Evolutionary conservation across 23 tunicate genomes (phyloP), one percentile per base, ranked within the genome.

Genomic region (Corella eumyota): DNA sequence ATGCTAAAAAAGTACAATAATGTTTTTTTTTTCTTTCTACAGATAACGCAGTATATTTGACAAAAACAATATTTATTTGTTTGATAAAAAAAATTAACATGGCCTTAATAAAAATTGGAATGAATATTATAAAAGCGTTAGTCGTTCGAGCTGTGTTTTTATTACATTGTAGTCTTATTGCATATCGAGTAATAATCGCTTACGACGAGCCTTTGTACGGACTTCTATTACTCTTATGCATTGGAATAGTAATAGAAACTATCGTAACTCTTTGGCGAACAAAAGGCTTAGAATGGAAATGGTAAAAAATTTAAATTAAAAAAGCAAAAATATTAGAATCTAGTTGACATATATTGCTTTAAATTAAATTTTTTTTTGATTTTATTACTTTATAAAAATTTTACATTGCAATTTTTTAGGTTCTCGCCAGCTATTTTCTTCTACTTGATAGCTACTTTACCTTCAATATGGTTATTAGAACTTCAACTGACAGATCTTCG

Each of bases 381-480:
- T 9, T 11, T 9, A 40, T 40, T 9, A 40, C 48, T 11, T 9
- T 40, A 40, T 9, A 15, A 9, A 40, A 40, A 40, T 40, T 11
- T 40, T 40, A 11, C 48, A 40, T 40, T 40, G n/a, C n/a, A n/a
- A n/a, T n/a, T n/a, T n/a, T n/a, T n/a, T 68, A 84, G 94, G 83
- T 84, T 84, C 64, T 84, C 94, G 32, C 83, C 94, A 7, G 77
- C 77, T 21, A 84, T 84, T n/a, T 84, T 84, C 36, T 84, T 53
- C 59, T 84, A 75, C 56, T 30, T 84, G 35, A 50, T 69, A 6
- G 59, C 94, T 7, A 67, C 94, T 35, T 38, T 84, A 3, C 94
- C 94, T 13, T 26, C 73, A 26, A 62, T 84, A 1, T 84, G 94
- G 94, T 45, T 84, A 45, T 35, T 84, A 24, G 94, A 84, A 65